phyloP scores from a whole-genome alignment of 2,888 invertebrate species.

The Nebria brevicollis region DNA sequence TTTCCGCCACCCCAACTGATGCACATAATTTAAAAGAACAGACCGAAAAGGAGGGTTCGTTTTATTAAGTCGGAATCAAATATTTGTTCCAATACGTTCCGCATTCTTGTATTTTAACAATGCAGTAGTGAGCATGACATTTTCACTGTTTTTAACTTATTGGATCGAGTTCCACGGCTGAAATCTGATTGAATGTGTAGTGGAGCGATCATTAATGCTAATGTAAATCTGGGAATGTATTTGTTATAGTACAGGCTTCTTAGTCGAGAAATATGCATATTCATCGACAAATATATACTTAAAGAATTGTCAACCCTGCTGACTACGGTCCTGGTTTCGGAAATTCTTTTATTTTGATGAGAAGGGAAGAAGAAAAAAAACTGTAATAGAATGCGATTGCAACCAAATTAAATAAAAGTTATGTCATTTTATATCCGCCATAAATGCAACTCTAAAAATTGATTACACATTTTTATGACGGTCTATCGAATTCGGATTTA shows the following conservation, averaged over 20 bases:
- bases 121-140: neutral
- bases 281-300: neutral
- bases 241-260: too few species aligned
- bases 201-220: neutral
- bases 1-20: conserved; percentile 15
- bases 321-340: neutral
- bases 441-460: conserved; percentile 41
- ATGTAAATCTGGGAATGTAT: too few species aligned
- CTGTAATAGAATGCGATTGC: conserved; percentile 11
- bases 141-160: conserved; percentile 1
- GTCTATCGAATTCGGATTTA: conserved; percentile 24
- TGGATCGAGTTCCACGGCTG: neutral
- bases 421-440: conserved; percentile 31
- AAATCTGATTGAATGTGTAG: neutral
- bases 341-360: neutral
- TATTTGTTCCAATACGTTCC: conserved; percentile 39
- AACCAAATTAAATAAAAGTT: conserved; percentile 42
- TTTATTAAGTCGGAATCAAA: conserved; percentile 44
- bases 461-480: conserved; percentile 39
- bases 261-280: too few species aligned
- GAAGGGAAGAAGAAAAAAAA: conserved; percentile 23
- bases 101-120: conserved; percentile 37
- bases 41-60: conserved; percentile 30
- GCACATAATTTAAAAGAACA: conserved; percentile 42
- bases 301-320: neutral